A percentile compares a stretch with the other conserved stretches of the same genome.
Evolutionary conservation across 35 echinoderm and acorn worm species (phyloP).

Genomic region (Apostichopus parvimensis): DNA sequence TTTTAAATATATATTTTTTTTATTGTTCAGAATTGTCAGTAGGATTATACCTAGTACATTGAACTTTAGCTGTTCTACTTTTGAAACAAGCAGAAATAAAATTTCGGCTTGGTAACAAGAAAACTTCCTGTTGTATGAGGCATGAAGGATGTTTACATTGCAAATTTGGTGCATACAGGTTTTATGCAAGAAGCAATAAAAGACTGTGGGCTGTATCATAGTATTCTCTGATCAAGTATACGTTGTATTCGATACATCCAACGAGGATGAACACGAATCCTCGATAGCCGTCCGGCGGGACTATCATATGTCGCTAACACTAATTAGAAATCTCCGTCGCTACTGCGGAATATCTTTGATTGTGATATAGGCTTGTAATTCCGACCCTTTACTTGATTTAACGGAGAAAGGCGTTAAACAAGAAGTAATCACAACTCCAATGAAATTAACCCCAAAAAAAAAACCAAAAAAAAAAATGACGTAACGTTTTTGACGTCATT

Average conservation of each 20-base stretch:
- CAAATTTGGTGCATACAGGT: neutral
- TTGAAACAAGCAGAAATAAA: neutral
- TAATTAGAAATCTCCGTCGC: constrained; percentile 2
- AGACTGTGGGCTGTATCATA: neutral
- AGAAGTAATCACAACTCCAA: neutral
- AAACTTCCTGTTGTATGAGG: neutral
- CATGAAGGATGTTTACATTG: neutral
- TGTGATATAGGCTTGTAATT: constrained; percentile 11
- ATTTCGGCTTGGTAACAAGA: neutral
- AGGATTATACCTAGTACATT: no score
- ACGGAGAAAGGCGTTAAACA: neutral
- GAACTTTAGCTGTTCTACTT: neutral
- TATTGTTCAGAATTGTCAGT: no score
- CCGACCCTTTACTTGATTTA: neutral
- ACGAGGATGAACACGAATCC: neutral
- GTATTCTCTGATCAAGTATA: neutral
- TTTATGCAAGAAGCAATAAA: neutral
- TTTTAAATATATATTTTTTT: no score
- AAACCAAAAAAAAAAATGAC: neutral
- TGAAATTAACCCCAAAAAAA: neutral
- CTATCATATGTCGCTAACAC: neutral
- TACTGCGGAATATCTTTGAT: neutral
- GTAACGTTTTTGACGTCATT: neutral
- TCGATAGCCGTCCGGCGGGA: neutral
- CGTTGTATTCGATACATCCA: neutral